These are phyloP conservation scores for Zingel zingel DNA, from an alignment of 2,113 vertebrate species.

Conservation along the genomic window DNA sequence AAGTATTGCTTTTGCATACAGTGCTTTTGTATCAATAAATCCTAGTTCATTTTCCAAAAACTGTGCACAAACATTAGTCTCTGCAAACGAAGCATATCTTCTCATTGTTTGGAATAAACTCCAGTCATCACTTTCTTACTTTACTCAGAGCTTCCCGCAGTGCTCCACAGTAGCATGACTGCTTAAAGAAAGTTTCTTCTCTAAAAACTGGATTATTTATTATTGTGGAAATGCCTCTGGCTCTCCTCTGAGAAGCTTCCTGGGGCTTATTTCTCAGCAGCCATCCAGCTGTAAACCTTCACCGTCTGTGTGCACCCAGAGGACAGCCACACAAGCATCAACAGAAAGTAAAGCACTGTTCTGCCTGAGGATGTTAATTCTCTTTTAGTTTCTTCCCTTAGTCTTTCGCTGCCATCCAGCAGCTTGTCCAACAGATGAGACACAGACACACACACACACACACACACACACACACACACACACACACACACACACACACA, in stretches of 20 bases:
- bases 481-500: slow-evolving; percentile 23
- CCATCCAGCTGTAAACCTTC: slow-evolving; percentile 68
- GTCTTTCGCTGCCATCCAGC: slow-evolving; percentile 17
- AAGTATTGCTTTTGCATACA: neutral
- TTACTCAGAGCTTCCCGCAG: slow-evolving; percentile 8
- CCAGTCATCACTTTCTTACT: slow-evolving; percentile 32
- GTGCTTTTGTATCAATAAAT: neutral
- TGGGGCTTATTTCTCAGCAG: slow-evolving; percentile 60
- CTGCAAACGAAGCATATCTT: slow-evolving; percentile 2
- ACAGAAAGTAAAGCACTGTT: neutral
- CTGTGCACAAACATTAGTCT: neutral
- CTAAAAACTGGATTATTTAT: slow-evolving; percentile 67
- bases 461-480: slow-evolving; percentile 15
- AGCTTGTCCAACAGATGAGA: slow-evolving; percentile 38
- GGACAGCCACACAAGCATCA: slow-evolving; percentile 30
- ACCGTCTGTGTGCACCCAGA: slow-evolving; percentile 32
- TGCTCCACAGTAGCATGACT: neutral
- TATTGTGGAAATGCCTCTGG: slow-evolving; percentile 74
- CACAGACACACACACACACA: neutral
- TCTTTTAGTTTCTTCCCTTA: slow-evolving; percentile 1
- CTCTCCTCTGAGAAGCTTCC: slow-evolving; percentile 47
- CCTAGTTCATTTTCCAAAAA: neutral
- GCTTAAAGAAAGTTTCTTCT: slow-evolving; percentile 28
- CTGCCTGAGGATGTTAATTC: slow-evolving; percentile 24
- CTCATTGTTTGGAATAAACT: slow-evolving; percentile 20